Base-by-base conservation (phyloP, 2,113 vertebrate genomes). In the Brienomyrus longianalis region DNA sequence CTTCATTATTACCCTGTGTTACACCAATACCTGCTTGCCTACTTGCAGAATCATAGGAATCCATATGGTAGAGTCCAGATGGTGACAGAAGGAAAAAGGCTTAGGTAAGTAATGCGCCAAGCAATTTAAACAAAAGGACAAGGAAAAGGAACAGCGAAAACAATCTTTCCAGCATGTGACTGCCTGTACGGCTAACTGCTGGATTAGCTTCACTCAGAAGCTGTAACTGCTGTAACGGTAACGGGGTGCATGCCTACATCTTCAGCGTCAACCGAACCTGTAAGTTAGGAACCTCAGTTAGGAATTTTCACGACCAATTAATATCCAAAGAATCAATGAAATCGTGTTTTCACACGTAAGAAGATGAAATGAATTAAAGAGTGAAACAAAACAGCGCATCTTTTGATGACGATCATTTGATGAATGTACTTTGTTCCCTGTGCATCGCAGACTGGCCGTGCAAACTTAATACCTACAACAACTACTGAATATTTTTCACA, bases 11-110 rank as follows among this genome's bases (percentile, higher is more conserved):
- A 59, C 52, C 80, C 77, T 27, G 10, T 7, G 77, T 45, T 84
- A 89, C 52, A 89, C 51, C 50, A 59, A 86, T 56, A 86, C 51
- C 89, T 23, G 54, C 52, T 87, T 77, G 85, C 66, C 66, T 70
- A 21, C 27, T 87, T 77, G 84, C 89, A 77, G 48, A 74, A 70
- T 77, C 47, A 47, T 48, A 80, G 11, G 27, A 39, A 62, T 77
- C 89, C 83, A 74, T 90, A 87, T 87, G 83, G 89, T 62, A 70
- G 17, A 15, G 59, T 74, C 84, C 85, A 87, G 89, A 90, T 77
- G 85, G 83, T 13, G 11, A 52, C 52, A 47, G 56, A 70, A 31
- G 88, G 70, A 74, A 70, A n/a, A 89, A 86, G 51, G 83, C 89
- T 90, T 86, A 86, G 83, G 54, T 23, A 51, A 74, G 59, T 51